Evolutionary conservation across 2,113 vertebrate genomes (phyloP).

Genomic region (Cyphomyrus plagiostoma): DNA sequence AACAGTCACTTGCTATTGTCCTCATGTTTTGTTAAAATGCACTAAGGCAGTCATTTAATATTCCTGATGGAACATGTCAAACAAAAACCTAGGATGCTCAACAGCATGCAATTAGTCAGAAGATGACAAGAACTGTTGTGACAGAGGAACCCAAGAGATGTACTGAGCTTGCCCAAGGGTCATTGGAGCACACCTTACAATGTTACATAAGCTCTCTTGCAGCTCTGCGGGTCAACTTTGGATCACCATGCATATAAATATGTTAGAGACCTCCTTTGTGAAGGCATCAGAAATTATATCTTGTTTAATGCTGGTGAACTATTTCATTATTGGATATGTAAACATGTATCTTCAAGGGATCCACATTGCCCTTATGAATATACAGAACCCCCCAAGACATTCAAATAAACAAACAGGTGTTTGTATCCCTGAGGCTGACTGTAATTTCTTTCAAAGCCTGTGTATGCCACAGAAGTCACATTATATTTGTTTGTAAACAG

Average conservation of each 20-base stretch:
- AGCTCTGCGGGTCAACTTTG: neutral
- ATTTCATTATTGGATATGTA: neutral
- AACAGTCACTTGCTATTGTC: neutral
- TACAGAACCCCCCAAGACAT: slow-evolving; percentile 26
- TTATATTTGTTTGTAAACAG: slow-evolving; percentile 62
- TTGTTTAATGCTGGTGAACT: neutral
- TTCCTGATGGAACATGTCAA: slow-evolving; percentile 10
- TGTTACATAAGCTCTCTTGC: neutral
- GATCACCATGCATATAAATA: neutral
- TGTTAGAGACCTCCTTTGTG: neutral
- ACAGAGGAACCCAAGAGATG: neutral
- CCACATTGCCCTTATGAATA: neutral
- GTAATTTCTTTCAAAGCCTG: neutral
- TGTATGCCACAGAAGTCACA: slow-evolving; percentile 42
- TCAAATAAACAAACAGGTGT: slow-evolving; percentile 53
- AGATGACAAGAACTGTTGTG: neutral
- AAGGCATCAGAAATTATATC: neutral
- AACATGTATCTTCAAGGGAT: neutral
- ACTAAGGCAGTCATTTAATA: slow-evolving; percentile 18
- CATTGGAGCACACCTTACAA: neutral
- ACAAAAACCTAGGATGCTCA: neutral
- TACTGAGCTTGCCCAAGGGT: neutral
- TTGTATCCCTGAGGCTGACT: slow-evolving; percentile 43
- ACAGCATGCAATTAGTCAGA: slow-evolving; percentile 14
- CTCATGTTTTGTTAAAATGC: neutral